Base-by-base conservation (phyloP, 2,797 vertebrate species). In the Girardinus metallicus region DNA sequence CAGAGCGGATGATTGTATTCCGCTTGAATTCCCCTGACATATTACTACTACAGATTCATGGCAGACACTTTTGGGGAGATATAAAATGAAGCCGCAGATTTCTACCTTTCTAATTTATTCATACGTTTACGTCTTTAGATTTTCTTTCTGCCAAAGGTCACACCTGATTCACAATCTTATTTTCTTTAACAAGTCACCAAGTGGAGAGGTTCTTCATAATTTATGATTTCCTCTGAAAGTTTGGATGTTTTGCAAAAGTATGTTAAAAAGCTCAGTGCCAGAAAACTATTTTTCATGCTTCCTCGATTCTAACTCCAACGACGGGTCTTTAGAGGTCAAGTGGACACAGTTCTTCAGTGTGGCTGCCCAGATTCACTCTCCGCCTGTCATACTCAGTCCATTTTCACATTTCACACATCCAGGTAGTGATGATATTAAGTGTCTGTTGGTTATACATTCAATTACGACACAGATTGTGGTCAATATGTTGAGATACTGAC, bases 241-340 rank as follows among this genome's bases (percentile, higher is more conserved):
- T 64, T 66, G 64, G 10, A 29, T 73, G 5, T 46, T 80, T 72
- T 44, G 51, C 64, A 70, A 75, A 60, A 18, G 9, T 76, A 71
- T 60, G 62, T 83, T 87, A 83, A 80, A 79, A 82, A 83, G 53
- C 57, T 66, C 29, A 76, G 44, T 66, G 72, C 64, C 57, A 76
- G 74, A 85, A 82, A 84, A 79, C 78, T 2, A 82, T 82, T 88
- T 71, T 39, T 72, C 10, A 44, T 62, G 26, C 21, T 36, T 57
- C 36, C 46, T 70, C 77, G 76, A 72, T 82, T 87, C 72, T 26
- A 78, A 74, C 79, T 83, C 21, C 34, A 36, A 72, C 64, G n/a
- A 88, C 74, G 80, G 75, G 57, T 46, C 85, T 80, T 80, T 66
- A 5, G 62, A 80, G 85, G 84, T 87, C 83, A 87, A 86, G 82